These are phyloP conservation scores for Platycercus adscitus DNA, from an alignment of 2,113 vertebrate genomes.

Conservation along the genomic window DNA sequence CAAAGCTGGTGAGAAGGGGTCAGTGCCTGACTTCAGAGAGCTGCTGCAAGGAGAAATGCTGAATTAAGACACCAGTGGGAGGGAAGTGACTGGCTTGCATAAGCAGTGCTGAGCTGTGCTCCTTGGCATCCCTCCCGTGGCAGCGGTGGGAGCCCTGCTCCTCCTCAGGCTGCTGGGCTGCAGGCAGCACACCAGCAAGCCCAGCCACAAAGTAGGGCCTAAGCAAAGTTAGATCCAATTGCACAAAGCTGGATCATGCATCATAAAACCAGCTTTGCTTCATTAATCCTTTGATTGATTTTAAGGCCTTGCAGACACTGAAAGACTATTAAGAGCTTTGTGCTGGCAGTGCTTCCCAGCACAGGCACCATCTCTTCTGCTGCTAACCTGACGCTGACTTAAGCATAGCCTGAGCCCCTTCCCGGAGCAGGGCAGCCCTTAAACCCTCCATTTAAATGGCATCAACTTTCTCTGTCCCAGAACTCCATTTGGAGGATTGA, in stretches of 20 bases:
- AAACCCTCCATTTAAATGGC: neutral
- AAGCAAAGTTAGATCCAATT: slow-evolving; percentile 6
- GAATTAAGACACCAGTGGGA: accelerated
- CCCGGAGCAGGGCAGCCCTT: neutral
- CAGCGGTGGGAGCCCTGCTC: neutral
- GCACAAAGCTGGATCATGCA: slow-evolving; percentile 40
- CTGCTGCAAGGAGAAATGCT: neutral
- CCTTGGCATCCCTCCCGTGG: neutral
- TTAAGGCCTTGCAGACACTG: slow-evolving; percentile 31
- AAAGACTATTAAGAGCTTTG: slow-evolving; percentile 63
- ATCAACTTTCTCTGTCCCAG: neutral
- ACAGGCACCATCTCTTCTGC: neutral
- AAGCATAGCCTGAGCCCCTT: neutral
- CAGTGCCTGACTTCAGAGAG: neutral
- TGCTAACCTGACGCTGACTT: neutral
- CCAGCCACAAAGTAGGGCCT: neutral
- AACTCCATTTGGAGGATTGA: neutral
- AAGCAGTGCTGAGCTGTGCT: neutral
- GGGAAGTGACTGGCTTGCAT: neutral
- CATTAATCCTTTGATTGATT: slow-evolving; percentile 68
- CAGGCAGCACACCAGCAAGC: neutral
- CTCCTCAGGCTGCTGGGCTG: neutral
- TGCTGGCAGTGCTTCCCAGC: neutral
- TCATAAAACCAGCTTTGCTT: slow-evolving; percentile 53
- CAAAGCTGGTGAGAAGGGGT: accelerated